Base-by-base conservation (phyloP, 2,888 invertebrate genomes). In the Syritta pipiens region DNA sequence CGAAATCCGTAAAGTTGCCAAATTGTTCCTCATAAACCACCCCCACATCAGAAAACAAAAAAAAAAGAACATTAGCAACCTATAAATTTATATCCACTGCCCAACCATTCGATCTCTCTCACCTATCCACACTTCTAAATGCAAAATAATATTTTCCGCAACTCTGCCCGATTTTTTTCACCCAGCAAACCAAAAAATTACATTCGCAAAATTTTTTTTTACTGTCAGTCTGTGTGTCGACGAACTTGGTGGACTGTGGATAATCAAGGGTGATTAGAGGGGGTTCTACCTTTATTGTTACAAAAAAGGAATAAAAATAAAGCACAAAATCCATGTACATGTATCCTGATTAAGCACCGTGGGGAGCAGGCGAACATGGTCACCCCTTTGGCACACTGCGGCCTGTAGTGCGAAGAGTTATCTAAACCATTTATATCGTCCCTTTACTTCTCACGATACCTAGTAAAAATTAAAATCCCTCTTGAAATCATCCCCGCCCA, bases 221-320 rank as follows among this genome's bases (percentile, higher is more conserved):
- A 10, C 7, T 69, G 42, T 28, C 40, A 55, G 59, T 60, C 28
- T 10, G 46, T 40, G 51, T 63, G 37, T 59, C 35, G 65, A 40
- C 46, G 37, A 46, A 63, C 24, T 49, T 63, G 30, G 37, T 59
- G 44, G 53, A 63, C 69, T 22, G 57, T 63, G 48, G 51, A 51
- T 71, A 71, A 71, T 77, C 71, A 77, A 65, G 59, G 53, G 37
- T 71, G 76, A 71, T 77, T 77, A 77, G 76, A 40, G 63, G 37
- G 37, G 53, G 48, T 10, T 24, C 26, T 32, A 53, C 42, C 40
- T 72, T 72, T 71, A 26, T 59, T 24, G 37, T n/a, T 14, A 4
- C 10, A 51, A 30, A 26, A 49, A 46, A n/a, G n/a, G n/a, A n/a
- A n/a, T n/a, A 59, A 63, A 48, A 53, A 51, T 28, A 42, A 7